Evolutionary conservation across 92 coral and sea anemone genomes (phyloP).

Genomic region (Epizoanthus rinbou): DNA sequence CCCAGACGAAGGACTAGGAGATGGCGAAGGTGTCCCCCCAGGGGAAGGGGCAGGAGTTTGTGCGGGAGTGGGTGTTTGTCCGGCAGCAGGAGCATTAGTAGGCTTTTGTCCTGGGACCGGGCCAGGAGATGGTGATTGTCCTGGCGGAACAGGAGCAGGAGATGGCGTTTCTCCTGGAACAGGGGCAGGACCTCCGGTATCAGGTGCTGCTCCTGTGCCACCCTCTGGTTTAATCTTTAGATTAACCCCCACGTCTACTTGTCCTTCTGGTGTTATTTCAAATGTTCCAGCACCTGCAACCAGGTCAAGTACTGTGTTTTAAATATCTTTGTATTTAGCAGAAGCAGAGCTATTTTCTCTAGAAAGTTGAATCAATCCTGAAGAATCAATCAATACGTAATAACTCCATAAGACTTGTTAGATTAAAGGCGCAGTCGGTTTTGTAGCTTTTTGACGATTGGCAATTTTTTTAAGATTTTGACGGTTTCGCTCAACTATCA

Average conservation of each 20-base stretch:
- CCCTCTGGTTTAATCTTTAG: constrained; percentile 17
- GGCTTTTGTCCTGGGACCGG: constrained; percentile 26
- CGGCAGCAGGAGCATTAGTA: constrained; percentile 16
- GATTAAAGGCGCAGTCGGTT: too few species aligned
- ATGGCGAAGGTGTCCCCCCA: constrained; percentile 6
- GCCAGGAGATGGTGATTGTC: neutral
- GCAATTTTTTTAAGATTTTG: too few species aligned
- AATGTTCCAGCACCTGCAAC: constrained; percentile 40
- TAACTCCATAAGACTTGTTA: too few species aligned
- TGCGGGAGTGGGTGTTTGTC: constrained; percentile 29
- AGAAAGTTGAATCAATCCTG: too few species aligned
- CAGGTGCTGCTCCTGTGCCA: constrained; percentile 5
- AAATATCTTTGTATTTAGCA: too few species aligned
- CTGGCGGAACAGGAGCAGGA: constrained; percentile 4
- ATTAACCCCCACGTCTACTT: constrained; percentile 30
- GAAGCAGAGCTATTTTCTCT: too few species aligned
- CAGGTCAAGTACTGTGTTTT: neutral
- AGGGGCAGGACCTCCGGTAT: neutral
- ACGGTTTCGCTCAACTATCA: too few species aligned
- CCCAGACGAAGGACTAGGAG: constrained; percentile 10
- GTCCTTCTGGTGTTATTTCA: constrained; percentile 40
- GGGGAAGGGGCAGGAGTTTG: constrained; percentile 17
- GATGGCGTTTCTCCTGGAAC: constrained; percentile 1
- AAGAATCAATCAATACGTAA: too few species aligned
- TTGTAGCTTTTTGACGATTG: too few species aligned